Evolutionary conservation across 2,888 invertebrate species (phyloP).

Genomic region (Tenthredo scrophulariae): DNA sequence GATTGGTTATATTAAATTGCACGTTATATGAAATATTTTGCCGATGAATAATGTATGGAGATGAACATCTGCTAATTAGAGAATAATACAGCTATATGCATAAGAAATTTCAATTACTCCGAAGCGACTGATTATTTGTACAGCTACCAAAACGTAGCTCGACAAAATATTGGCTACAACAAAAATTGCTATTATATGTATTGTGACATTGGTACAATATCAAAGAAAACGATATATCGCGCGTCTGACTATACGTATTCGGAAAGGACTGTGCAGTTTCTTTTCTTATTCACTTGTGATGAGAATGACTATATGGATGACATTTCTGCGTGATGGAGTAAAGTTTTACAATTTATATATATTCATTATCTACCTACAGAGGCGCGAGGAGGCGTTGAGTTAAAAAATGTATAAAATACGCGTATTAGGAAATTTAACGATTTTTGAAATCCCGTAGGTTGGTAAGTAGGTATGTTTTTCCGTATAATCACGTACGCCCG

Average conservation of each 20-base stretch:
- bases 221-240: background rate
- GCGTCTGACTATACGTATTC: background rate
- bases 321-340: background rate
- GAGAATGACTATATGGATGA: background rate
- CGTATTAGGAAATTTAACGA: background rate
- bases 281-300: background rate
- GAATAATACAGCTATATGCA: background rate
- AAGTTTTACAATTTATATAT: background rate
- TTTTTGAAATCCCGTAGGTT: background rate
- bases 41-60: background rate
- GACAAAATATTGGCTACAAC: background rate
- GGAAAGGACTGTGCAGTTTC: background rate
- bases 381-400: background rate
- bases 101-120: background rate
- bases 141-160: background rate
- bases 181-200: background rate
- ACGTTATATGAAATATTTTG: background rate
- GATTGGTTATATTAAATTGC: background rate
- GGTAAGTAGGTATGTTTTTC: background rate
- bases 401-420: background rate
- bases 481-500: conserved; percentile 31
- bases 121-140: background rate
- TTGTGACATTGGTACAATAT: background rate
- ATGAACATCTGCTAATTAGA: background rate
- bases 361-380: background rate